Evolutionary conservation across 2,113 vertebrate species (phyloP), one percentile per base, ranked within the genome.

Genomic region (Kobus ellipsiprymnus): DNA sequence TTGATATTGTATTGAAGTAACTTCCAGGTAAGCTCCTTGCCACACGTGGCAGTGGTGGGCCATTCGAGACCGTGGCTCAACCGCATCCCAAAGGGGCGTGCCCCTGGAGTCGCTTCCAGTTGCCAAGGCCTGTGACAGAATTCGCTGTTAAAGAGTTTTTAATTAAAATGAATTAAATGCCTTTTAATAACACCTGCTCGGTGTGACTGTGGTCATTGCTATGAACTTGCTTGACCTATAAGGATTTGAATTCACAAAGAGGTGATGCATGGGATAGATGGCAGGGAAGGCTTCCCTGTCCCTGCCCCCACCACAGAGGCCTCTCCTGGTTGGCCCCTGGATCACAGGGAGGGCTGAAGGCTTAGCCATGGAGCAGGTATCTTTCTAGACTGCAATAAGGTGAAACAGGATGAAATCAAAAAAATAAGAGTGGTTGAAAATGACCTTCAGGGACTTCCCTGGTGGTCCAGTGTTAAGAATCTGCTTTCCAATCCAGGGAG

Each of bases 141-240:
- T 98, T 98, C 97, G 98, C 97, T 98, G 98, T 98, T 98, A 98
- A 74, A 97, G 98, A 98, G 98, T 98, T 99, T 99, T 99, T 99
- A 99, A 99, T 98, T 99, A 98, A 99, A 98, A 98, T 97, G 98
- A 74, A 99, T 99, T 99, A 99, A 99, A 99, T 98, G 98, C 98
- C 98, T 99, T 99, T 99, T 99, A 99, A 99, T 99, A 99, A 98
- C 98, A 99, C 55, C 74, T 71, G 91, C 91, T 83, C 90, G 81
- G 93, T 55, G 78, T 87, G 83, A 44, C 46, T 74, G 89, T 98
- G 96, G 27, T 98, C 93, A 97, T 97, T 98, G 89, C 74, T 52
- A 3, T 46, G 94, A 33, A 8, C 52, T 80, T 23, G 12, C 52
- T 46, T 81, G 36, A 50, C 21, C 15, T n/a, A 25, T n/a, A n/a